Base-by-base conservation (phyloP, 2,888 invertebrate species). In the Harmothoe impar region DNA sequence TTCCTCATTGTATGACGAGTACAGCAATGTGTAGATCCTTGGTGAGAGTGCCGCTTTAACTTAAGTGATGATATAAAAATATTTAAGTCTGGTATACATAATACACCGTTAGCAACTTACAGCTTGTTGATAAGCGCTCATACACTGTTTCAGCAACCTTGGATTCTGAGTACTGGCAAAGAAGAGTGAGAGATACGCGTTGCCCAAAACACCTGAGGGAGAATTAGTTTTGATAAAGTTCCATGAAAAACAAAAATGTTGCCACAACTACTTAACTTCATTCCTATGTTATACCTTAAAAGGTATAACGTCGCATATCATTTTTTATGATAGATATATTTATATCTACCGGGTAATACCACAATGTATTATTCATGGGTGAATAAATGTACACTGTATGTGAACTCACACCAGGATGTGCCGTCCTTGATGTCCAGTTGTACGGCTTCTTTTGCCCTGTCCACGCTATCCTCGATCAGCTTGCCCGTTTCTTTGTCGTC, bases 111-210 rank as follows among this genome's bases (percentile, higher is more conserved):
- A 91, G 93, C 93, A 92, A 95, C 97, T 96, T 96, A 97, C 97
- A 0, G 98, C 98, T 95, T 98, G 98, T 89, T 96, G 96, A 94
- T 98, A 98, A 0, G 98, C 98, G 93, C 97, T 97, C 96, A 98
- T 97, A 92, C 97, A 97, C 92, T 97, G 96, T 93, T 97, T 97
- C 91, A 98, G 95, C 0, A 97, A 97, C 43, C 97, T 96, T 0
- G 97, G 97, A 94, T 97, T 97, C 94, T 98, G 98, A 0, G 97
- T 96, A 54, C 97, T 96, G 78, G 97, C 97, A 95, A 98, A 98
- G 95, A 97, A 98, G 90, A 97, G 97, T 89, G 98, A 97, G 91
- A 98, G 96, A 95, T 98, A 98, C 0, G 98, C 98, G 96, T 98
- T 98, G 43, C 98, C 98, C 88, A 98, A 96, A 90, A 98, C 97